Base-by-base conservation (phyloP, 2,888 invertebrate genomes). In the Cheilosia variabilis region DNA sequence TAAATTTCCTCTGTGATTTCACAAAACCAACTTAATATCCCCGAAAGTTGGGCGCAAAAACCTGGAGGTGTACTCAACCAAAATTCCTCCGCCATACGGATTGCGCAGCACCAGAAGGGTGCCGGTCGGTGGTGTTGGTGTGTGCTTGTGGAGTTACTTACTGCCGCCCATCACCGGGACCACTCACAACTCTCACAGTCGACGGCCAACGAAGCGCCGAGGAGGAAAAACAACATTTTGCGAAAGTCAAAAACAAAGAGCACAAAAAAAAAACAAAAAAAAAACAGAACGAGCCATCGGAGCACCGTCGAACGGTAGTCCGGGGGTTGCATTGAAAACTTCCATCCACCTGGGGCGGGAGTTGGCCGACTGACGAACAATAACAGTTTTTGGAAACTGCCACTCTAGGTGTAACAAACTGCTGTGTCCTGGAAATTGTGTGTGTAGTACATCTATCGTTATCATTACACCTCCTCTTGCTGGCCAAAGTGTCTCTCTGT, bases 1-100 rank as follows among this genome's bases (percentile, higher is more conserved):
- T 87, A 87, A 87, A 87, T 87, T 87, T 87, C 76, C 84, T 87
- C 87, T 84, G 84, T 87, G 87, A 87, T 87, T 87, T 87, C 71
- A 76, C 86, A 80, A 80, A 86, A 86, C 80, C 80, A 86, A 86
- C 86, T 86, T 86, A 86, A 86, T 86, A 86, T 86, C 80, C 76
- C 86, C 80, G 62, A 86, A 86, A 86, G 86, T 86, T 81, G 86
- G 86, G 75, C 76, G 86, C 76, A 86, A 86, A 86, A 80, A 86
- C 84, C 80, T 66, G 50, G 71, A 71, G 84, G 84, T 75, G 80
- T 71, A 80, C 72, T 86, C 76, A 80, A 80, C 80, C 80, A 50
- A 86, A 86, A 86, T 76, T 86, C 84, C 63, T 43, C 71, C 66
- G 24, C 43, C 57, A 52, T 72, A 58, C 57, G 53, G 50, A 66